phyloP scores from a whole-genome alignment of 64 coral and sea anemone genomes.

The Montipora efflorescens region DNA sequence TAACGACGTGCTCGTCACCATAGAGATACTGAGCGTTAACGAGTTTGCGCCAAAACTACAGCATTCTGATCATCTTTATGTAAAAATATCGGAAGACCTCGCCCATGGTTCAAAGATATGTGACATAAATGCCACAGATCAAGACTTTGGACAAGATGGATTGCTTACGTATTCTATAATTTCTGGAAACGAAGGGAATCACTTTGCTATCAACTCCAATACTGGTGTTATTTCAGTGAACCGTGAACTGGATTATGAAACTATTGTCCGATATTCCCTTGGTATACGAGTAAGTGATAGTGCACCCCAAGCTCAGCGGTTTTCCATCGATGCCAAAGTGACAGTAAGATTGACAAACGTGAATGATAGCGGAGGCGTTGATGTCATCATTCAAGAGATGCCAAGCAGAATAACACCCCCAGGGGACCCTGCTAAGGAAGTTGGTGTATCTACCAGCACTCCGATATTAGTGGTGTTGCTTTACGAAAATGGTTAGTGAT shows the following conservation, averaged over 20 bases:
- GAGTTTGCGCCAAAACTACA: slow-evolving; percentile 72
- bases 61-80: slow-evolving; percentile 29
- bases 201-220: slow-evolving; percentile 65
- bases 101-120: slow-evolving; percentile 30
- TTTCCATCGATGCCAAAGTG: slow-evolving; percentile 37
- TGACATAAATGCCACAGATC: slow-evolving; percentile 63
- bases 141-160: slow-evolving; percentile 81
- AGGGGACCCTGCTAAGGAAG: slow-evolving; percentile 54
- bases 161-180: slow-evolving; percentile 44
- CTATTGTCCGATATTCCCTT: slow-evolving; percentile 58
- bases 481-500: slow-evolving; percentile 52
- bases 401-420: slow-evolving; percentile 2
- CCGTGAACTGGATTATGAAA: slow-evolving; percentile 55
- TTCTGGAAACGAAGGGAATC: slow-evolving; percentile 50
- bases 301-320: slow-evolving; percentile 22
- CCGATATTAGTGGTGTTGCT: slow-evolving; percentile 45
- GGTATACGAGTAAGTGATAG: slow-evolving; percentile 46
- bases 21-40: slow-evolving; percentile 75
- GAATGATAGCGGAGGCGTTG: slow-evolving; percentile 67
- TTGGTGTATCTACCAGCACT: slow-evolving; percentile 26
- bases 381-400: slow-evolving; percentile 32
- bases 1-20: slow-evolving; percentile 44
- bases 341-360: slow-evolving; percentile 66
- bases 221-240: slow-evolving; percentile 62
- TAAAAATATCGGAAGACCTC: slow-evolving; percentile 52